Evolutionary conservation across 2,888 invertebrate genomes (phyloP).

Genomic region (Hypolimnas misippus): DNA sequence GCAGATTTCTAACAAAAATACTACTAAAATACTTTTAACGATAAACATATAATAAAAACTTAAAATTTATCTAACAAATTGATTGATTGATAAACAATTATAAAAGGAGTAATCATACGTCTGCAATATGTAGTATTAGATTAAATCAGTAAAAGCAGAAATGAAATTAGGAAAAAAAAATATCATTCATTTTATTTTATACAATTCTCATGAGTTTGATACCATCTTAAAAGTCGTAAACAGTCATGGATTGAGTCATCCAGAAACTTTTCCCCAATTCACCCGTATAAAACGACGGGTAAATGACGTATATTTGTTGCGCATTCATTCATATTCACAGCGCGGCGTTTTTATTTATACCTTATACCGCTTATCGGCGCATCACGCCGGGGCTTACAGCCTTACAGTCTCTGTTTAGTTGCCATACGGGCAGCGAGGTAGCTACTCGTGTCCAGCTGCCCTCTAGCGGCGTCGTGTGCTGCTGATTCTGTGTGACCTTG

Average conservation of each 20-base stretch:
- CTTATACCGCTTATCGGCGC: conserved; percentile 80
- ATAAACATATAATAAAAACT: too few relatives aligned
- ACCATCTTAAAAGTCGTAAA: too few relatives aligned
- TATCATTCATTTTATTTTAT: background rate
- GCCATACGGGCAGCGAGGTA: conserved; percentile 74
- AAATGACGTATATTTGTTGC: conserved; percentile 53
- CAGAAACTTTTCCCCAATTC: conserved; percentile 17
- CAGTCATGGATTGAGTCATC: conserved; percentile 1
- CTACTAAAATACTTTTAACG: too few relatives aligned
- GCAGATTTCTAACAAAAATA: too few relatives aligned
- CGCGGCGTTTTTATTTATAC: conserved; percentile 77
- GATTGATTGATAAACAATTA: too few relatives aligned
- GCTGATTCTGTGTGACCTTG: conserved; percentile 73
- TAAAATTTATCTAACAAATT: too few relatives aligned
- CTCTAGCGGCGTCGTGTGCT: conserved; percentile 57
- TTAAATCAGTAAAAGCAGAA: too few relatives aligned
- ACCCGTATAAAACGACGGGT: conserved; percentile 30
- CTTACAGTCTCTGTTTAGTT: conserved; percentile 68
- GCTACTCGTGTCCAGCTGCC: conserved; percentile 73
- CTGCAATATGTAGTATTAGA: too few relatives aligned
- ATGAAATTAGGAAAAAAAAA: too few relatives aligned
- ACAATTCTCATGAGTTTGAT: background rate
- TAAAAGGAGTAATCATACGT: too few relatives aligned
- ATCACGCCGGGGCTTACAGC: conserved; percentile 57
- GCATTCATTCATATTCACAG: conserved; percentile 76